Base-by-base conservation (phyloP, 2,888 invertebrate species). In the Cosmia trapezina region DNA sequence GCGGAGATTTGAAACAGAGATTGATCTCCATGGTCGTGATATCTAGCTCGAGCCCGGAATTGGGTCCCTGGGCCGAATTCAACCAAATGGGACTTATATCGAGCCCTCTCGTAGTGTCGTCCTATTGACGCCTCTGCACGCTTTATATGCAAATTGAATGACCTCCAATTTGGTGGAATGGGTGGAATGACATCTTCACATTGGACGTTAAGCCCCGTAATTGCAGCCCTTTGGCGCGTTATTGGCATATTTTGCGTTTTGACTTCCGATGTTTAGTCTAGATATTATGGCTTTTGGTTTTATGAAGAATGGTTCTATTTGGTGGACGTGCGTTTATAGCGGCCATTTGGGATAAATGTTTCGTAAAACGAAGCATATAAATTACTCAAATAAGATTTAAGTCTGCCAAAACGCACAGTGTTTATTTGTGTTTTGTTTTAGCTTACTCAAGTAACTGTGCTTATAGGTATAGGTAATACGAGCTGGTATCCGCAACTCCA, bases 61-160 rank as follows among this genome's bases (percentile, higher is more conserved):
- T n/a, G n/a, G n/a, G n/a, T n/a, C n/a, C n/a, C n/a, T n/a, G n/a
- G 75, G 79, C 49, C 70, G 70, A 60, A 84, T 77, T 80, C 62
- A 60, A 73, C 59, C 67, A 64, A 86, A 86, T 80, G 83, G 83
- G 76, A 76, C 80, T 83, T 76, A 71, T 72, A 86, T 87, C 83
- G 81, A 87, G 86, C 91, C 89, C 89, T 89, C 91, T 90, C 88
- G 45, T 56, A 70, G 62, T 76, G 70, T 78, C 78, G 88, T 89
- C 89, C 88, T 88, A 92, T 93, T 91, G 92, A 92, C 91, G 93
- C 87, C 86, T 87, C 87, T 88, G 83, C 86, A 87, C 90, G 92
- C 91, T 94, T 92, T 94, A 92, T 94, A 95, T 94, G 94, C 92
- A 94, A 95, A 95, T 95, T 92, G 89, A 93, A 94, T 93, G 93